phyloP scores from a whole-genome alignment of 2,797 vertebrate species.

The Aplochiton taeniatus region DNA sequence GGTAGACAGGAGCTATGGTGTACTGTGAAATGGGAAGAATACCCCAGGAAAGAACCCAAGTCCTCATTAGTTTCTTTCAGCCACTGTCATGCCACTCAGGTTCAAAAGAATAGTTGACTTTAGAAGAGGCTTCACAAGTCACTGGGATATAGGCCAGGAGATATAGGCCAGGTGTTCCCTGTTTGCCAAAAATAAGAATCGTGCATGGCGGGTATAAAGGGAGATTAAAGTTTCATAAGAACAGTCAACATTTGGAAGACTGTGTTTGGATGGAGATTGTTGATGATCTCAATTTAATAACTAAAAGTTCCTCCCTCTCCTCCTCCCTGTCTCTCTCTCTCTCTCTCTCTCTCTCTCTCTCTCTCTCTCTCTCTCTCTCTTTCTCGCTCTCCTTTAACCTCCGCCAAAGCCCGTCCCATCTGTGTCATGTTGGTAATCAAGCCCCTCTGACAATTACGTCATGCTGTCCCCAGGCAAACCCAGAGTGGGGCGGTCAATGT shows the following conservation, averaged over 20 bases:
- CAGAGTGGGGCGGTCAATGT: constrained; percentile 38
- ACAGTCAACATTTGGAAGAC: constrained; percentile 5
- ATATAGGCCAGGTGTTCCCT: constrained; percentile 5
- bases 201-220: not conserved
- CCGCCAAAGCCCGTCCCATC: constrained; percentile 42
- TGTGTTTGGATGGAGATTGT: not conserved
- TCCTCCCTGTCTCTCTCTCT: not conserved
- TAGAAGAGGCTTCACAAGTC: not conserved
- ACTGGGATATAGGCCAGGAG: not conserved
- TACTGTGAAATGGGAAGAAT: constrained; percentile 6
- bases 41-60: not conserved
- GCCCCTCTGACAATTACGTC: constrained; percentile 75
- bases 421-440: constrained; percentile 64
- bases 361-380: constrained; percentile 3
- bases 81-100: constrained; percentile 3
- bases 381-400: not conserved
- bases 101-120: not conserved
- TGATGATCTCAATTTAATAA: not conserved
- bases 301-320: not conserved
- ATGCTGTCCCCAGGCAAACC: constrained; percentile 52
- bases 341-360: not conserved
- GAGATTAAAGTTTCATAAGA: constrained; percentile 7
- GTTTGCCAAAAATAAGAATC: constrained; percentile 3
- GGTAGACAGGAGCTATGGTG: constrained; percentile 6
- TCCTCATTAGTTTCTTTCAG: constrained; percentile 8